A percentile compares a stretch with the other conserved stretches of the same genome.
phyloP scores from a whole-genome alignment of 2,797 vertebrate genomes.

The Manis javanica region DNA sequence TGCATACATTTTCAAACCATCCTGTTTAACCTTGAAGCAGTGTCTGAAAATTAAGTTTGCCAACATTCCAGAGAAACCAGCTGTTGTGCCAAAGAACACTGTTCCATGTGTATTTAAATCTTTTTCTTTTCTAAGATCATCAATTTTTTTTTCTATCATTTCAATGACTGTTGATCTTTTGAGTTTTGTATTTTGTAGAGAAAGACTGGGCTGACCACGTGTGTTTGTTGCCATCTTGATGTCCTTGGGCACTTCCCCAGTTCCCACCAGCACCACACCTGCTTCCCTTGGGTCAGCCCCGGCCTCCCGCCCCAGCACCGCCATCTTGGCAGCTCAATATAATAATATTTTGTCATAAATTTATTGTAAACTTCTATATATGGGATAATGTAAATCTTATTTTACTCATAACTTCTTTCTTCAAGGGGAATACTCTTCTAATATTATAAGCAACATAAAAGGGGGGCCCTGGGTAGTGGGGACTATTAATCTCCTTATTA shows the following conservation, averaged over 20 bases:
- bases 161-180: conserved; percentile 60
- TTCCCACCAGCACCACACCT: no score
- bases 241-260: conserved; percentile 22
- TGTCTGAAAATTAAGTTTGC: conserved; percentile 90
- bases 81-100: conserved; percentile 84
- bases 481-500: no score
- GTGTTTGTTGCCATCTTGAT: conserved; percentile 47
- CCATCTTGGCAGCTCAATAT: no score
- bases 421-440: no score
- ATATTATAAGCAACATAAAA: no score
- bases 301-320: no score
- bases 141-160: conserved; percentile 68
- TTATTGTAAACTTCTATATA: no score
- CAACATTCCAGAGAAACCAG: conserved; percentile 87
- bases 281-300: no score
- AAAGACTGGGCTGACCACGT: conserved; percentile 29
- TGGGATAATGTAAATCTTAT: no score
- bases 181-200: conserved; percentile 59
- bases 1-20: conserved; percentile 85
- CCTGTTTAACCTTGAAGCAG: conserved; percentile 88
- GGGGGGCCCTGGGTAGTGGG: no score
- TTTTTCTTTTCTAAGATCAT: conserved; percentile 67
- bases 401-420: no score
- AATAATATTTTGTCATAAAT: no score
- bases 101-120: conserved; percentile 80